Conservation (phyloP, 1,140 invertebrate genomes). For the Zophobas atratus region DNA sequence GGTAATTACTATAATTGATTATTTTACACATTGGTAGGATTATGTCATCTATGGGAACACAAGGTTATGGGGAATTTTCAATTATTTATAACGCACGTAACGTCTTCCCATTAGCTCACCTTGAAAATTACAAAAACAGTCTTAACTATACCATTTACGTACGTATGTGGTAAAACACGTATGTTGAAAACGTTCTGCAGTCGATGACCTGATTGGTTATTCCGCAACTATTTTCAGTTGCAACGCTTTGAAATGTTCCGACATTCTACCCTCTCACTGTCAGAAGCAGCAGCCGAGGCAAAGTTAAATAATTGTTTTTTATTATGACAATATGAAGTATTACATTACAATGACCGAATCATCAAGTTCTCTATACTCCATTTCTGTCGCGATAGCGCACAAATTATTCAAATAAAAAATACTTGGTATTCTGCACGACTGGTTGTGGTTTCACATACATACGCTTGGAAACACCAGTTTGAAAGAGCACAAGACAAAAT, state of each 20-base stretch:
- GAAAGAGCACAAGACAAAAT: too few relatives aligned
- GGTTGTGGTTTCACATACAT: slow-evolving; percentile 10
- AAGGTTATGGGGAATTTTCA: slow-evolving; percentile 19
- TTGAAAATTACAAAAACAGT: slow-evolving; percentile 39
- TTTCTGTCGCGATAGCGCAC: neutral
- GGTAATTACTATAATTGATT: slow-evolving; percentile 31
- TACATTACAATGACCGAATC: neutral
- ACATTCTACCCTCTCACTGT: neutral
- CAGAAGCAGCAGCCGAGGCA: neutral
- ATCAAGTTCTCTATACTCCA: slow-evolving; percentile 2
- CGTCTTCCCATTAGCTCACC: slow-evolving; percentile 26
- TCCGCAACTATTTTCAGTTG: neutral
- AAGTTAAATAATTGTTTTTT: neutral
- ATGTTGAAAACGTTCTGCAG: slow-evolving; percentile 28
- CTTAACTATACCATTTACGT: slow-evolving; percentile 30
- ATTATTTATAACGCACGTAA: slow-evolving; percentile 15
- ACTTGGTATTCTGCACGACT: slow-evolving; percentile 26
- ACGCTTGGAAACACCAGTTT: slow-evolving; percentile 6
- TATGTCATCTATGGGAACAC: slow-evolving; percentile 8
- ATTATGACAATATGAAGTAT: too few relatives aligned
- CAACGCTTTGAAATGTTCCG: neutral
- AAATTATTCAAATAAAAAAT: slow-evolving; percentile 42
- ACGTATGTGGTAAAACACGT: neutral
- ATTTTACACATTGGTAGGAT: slow-evolving; percentile 20
- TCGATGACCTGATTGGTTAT: slow-evolving; percentile 19